Percentiles rank a stretch among this genome's conserved stretches.
phyloP scores from a whole-genome alignment of 2,797 vertebrate species.

The Sitta carolinensis region DNA sequence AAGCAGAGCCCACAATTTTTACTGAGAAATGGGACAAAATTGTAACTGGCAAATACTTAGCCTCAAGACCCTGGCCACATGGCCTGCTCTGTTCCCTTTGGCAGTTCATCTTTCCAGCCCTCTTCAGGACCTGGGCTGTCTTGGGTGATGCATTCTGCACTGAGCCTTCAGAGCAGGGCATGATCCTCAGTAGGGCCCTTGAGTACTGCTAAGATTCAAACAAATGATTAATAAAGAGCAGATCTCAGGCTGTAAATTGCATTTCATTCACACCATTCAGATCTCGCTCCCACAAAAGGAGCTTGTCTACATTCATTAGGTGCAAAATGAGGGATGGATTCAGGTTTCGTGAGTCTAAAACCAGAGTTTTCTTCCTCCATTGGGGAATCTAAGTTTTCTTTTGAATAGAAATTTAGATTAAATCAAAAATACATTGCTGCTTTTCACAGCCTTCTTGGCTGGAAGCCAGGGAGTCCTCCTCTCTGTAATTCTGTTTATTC shows the following conservation, averaged over 20 bases:
- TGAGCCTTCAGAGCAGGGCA: not conserved
- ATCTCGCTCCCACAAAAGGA: conserved; percentile 6
- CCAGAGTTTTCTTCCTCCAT: conserved; percentile 13
- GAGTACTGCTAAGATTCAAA: conserved; percentile 21
- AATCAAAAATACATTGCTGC: conserved; percentile 52
- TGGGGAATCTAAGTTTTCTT: conserved; percentile 60
- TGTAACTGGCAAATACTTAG: conserved; percentile 16
- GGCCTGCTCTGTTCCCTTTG: not conserved
- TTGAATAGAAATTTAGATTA: conserved; percentile 55
- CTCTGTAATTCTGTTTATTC: conserved; percentile 37
- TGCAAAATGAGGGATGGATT: conserved; percentile 45
- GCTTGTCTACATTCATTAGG: conserved; percentile 52
- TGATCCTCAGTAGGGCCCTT: not conserved
- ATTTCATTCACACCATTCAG: conserved; percentile 51
- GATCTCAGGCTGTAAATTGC: conserved; percentile 32
- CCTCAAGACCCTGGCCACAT: not conserved
- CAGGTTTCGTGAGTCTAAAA: conserved; percentile 42
- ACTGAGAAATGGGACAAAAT: not conserved
- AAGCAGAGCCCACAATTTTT: not conserved
- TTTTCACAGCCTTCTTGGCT: conserved; percentile 42
- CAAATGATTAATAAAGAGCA: conserved; percentile 64
- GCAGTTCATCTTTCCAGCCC: not conserved
- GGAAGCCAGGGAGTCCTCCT: not conserved
- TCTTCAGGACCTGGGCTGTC: not conserved
- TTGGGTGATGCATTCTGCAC: not conserved